These are phyloP conservation scores for Chascanopsetta lugubris DNA, from an alignment of 2,113 vertebrate species.

Conservation along the genomic window DNA sequence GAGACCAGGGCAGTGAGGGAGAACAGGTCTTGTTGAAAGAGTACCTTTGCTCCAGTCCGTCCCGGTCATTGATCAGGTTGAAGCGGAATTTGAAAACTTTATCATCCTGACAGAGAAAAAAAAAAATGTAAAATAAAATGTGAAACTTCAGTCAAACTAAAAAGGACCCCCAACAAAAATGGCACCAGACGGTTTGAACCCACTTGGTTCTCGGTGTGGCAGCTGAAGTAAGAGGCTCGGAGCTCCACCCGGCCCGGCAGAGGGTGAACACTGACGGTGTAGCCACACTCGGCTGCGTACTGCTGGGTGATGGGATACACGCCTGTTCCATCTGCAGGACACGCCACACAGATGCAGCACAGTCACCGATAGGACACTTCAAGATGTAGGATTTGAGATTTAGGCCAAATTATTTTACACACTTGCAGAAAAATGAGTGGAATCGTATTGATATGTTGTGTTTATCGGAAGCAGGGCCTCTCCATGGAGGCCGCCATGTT, in stretches of 20 bases:
- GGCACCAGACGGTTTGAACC: too few species aligned
- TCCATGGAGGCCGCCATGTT: too few species aligned
- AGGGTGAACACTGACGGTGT: conserved; percentile 43
- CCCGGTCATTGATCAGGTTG: conserved; percentile 36
- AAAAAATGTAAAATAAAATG: too few species aligned
- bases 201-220: conserved; percentile 67
- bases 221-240: conserved; percentile 77
- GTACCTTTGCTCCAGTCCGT: conserved; percentile 23
- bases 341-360: not conserved
- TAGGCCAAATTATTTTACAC: too few species aligned
- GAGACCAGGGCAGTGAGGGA: conserved; percentile 40
- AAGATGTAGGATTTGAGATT: too few species aligned
- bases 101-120: conserved; percentile 32
- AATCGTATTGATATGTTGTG: too few species aligned
- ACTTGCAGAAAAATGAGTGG: too few species aligned
- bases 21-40: conserved; percentile 62
- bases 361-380: too few species aligned
- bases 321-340: conserved; percentile 48
- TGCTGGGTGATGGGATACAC: conserved; percentile 45
- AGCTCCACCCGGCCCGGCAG: conserved; percentile 33
- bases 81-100: conserved; percentile 59
- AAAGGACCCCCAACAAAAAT: too few species aligned
- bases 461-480: too few species aligned
- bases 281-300: conserved; percentile 71
- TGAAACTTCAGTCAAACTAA: too few species aligned